These are phyloP conservation scores for Apamea sordens DNA, from an alignment of 2,888 invertebrate species.

Conservation along the genomic window DNA sequence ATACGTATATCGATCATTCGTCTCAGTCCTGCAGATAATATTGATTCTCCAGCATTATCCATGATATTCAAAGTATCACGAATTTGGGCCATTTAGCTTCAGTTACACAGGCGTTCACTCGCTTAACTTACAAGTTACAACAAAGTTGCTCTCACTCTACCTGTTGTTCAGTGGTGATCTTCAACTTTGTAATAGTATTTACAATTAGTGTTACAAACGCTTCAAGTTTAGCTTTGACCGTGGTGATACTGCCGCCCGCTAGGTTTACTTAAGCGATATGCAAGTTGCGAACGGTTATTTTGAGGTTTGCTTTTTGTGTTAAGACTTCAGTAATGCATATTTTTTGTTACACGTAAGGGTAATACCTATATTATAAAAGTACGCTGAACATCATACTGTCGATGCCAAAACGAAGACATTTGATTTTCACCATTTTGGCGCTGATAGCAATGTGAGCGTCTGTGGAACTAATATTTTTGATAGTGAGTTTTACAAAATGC, in stretches of 20 bases:
- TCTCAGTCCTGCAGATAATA: neutral
- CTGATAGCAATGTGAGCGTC: no score
- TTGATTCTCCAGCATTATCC: neutral
- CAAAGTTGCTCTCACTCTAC: conserved; percentile 31
- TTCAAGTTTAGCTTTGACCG: conserved; percentile 26
- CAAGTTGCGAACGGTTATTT: neutral
- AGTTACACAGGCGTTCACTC: conserved; percentile 7
- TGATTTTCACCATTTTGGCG: no score
- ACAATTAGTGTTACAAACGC: conserved; percentile 37
- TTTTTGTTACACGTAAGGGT: no score
- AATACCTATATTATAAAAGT: no score
- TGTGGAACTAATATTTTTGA: no score
- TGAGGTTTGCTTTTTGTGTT: neutral
- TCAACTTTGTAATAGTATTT: conserved; percentile 53
- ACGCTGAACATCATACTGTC: no score
- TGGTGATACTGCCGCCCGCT: neutral
- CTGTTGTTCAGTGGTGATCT: conserved; percentile 40
- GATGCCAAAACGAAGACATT: no score
- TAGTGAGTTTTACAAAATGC: no score
- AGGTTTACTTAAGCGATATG: conserved; percentile 16
- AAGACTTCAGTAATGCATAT: no score
- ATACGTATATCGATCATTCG: no score
- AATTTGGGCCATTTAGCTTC: conserved; percentile 10
- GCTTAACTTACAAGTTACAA: conserved; percentile 27
- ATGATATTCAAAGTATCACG: neutral